These are phyloP conservation scores for Protobothrops mucrosquamatus DNA, from an alignment of 2,113 vertebrate species.

Conservation along the genomic window DNA sequence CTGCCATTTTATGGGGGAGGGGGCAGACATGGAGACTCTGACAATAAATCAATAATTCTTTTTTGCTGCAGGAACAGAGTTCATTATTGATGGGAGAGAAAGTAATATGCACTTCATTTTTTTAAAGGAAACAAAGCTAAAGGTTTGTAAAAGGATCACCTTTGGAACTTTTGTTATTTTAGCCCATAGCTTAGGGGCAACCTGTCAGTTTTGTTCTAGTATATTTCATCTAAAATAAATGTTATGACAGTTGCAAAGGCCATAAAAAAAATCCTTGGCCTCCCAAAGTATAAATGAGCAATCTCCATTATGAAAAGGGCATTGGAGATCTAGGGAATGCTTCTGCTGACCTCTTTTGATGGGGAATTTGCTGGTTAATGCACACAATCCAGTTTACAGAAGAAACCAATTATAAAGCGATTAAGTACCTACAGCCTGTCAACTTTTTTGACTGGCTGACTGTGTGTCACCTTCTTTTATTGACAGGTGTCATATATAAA, in stretches of 20 bases:
- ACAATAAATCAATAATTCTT: conserved; percentile 46
- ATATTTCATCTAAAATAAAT: conserved; percentile 58
- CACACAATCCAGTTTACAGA: conserved; percentile 26
- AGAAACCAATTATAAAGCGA: conserved; percentile 44
- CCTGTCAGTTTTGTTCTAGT: conserved; percentile 51
- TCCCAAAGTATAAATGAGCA: conserved; percentile 44
- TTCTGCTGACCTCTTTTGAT: conserved; percentile 52
- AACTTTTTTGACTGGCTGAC: conserved; percentile 7
- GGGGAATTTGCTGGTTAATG: conserved; percentile 47
- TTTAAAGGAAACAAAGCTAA: conserved; percentile 41
- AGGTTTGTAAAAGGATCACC: conserved; percentile 44
- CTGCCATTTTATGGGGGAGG: neutral
- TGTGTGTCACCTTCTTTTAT: neutral
- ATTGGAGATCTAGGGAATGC: conserved; percentile 26
- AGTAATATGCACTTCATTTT: conserved; percentile 32
- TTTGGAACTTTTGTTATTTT: conserved; percentile 58
- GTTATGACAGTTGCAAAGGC: conserved; percentile 35
- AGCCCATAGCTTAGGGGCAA: conserved; percentile 28
- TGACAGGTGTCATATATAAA: conserved; percentile 6
- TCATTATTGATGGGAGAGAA: conserved; percentile 47
- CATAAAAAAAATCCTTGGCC: conserved; percentile 35
- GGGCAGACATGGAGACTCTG: neutral
- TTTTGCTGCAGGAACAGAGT: conserved; percentile 38
- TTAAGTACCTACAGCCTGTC: conserved; percentile 36
- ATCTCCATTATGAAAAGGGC: conserved; percentile 47